Evolutionary conservation across 92 coral and sea anemone species (phyloP).

Genomic region (Diadumene lineata): DNA sequence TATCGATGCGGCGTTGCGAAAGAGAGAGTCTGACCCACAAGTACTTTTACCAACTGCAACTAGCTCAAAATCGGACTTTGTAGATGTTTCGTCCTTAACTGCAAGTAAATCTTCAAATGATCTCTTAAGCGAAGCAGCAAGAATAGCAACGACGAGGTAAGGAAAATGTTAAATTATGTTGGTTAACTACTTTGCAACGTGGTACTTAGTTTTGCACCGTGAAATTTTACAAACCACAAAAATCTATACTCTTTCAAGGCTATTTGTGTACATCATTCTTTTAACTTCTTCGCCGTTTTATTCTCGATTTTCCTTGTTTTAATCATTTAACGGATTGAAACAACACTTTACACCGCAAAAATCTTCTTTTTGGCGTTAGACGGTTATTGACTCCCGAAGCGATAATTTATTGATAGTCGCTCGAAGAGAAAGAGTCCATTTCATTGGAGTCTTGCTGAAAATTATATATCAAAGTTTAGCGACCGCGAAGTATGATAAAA

Average conservation of each 20-base stretch:
- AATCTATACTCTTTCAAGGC: not conserved
- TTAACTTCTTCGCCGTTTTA: constrained; percentile 1
- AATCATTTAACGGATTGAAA: constrained; percentile 15
- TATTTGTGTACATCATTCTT: constrained; percentile 1
- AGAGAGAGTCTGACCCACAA: constrained; percentile 44
- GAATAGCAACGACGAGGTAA: constrained; percentile 26
- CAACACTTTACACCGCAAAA: constrained; percentile 44
- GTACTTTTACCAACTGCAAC: constrained; percentile 13
- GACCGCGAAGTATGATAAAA: not conserved
- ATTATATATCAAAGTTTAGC: not conserved
- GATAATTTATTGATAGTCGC: constrained; percentile 67
- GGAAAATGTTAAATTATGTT: constrained; percentile 10
- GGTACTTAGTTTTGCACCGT: too few species aligned
- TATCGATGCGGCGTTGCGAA: constrained; percentile 36
- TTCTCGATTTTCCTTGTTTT: not conserved
- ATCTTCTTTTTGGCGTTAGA: constrained; percentile 34
- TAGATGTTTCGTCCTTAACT: constrained; percentile 23
- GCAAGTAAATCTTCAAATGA: constrained; percentile 22
- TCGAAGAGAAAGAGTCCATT: constrained; percentile 2
- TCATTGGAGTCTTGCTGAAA: constrained; percentile 6
- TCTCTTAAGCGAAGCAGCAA: constrained; percentile 27
- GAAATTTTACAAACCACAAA: not conserved
- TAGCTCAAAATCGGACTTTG: constrained; percentile 27
- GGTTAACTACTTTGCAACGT: too few species aligned
- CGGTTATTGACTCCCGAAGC: constrained; percentile 70